phyloP scores from a whole-genome alignment of 1,140 invertebrate genomes.

The Metaphire vulgaris region DNA sequence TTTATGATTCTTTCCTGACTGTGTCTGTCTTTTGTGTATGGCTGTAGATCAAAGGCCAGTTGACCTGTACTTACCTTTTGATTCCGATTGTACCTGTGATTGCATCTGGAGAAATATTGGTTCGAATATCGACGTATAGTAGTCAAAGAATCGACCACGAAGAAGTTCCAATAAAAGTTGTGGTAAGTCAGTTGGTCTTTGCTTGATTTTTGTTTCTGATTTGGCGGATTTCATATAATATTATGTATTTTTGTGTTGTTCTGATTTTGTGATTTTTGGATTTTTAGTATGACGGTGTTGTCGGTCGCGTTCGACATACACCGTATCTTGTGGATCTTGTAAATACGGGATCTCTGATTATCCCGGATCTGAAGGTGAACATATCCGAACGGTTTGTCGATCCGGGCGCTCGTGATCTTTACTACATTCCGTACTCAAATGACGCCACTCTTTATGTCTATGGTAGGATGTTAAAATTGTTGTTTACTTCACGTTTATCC shows the following conservation, averaged over 20 bases:
- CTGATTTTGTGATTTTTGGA: not conserved
- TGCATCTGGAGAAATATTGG: conserved; percentile 7
- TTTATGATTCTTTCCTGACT: too few relatives aligned
- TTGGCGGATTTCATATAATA: not conserved
- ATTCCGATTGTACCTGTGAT: conserved; percentile 15
- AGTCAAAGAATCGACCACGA: conserved; percentile 19
- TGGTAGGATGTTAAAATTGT: conserved; percentile 7
- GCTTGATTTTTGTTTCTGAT: not conserved
- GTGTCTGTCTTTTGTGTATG: too few relatives aligned
- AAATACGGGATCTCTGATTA: conserved; percentile 22
- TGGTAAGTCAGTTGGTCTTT: not conserved
- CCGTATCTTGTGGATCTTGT: conserved; percentile 23
- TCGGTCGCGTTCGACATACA: conserved; percentile 12
- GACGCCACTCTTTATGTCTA: conserved; percentile 20
- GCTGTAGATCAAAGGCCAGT: conserved; percentile 25
- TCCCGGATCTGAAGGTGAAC: conserved; percentile 22
- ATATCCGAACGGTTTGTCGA: conserved; percentile 20
- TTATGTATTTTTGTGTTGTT: too few relatives aligned
- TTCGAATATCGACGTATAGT: conserved; percentile 17
- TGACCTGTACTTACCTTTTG: conserved; percentile 6
- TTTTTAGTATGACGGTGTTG: conserved; percentile 24
- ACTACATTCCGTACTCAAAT: conserved; percentile 21
- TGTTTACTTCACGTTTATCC: not conserved
- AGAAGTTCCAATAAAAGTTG: conserved; percentile 9
- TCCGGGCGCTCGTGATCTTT: conserved; percentile 17